Conservation (phyloP, 2,113 vertebrate genomes). For the Gobio gobio region DNA sequence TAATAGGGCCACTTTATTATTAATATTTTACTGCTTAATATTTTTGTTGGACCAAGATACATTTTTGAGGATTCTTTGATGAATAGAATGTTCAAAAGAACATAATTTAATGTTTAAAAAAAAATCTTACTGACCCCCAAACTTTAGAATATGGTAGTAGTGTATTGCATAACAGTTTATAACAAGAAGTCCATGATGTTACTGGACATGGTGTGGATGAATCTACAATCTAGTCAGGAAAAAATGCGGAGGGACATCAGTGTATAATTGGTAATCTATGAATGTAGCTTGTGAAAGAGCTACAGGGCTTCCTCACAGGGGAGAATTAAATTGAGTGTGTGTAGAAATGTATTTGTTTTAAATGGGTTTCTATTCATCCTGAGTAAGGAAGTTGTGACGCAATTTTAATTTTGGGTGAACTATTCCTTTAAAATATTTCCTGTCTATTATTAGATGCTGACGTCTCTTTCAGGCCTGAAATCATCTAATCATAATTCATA, state of each 20-base stretch:
- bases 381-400: not conserved
- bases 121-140: not conserved
- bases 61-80: too few relatives aligned
- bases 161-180: not conserved
- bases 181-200: not conserved
- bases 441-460: not conserved
- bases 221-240: conserved; percentile 18
- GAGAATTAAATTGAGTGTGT: not conserved
- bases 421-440: not conserved
- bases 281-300: conserved; percentile 1
- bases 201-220: not conserved
- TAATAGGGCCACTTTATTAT: too few relatives aligned
- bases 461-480: not conserved
- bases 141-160: not conserved
- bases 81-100: too few relatives aligned
- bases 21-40: too few relatives aligned
- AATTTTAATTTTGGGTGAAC: not conserved
- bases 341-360: not conserved
- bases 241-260: not conserved
- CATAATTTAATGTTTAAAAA: too few relatives aligned
- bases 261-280: not conserved
- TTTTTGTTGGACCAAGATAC: too few relatives aligned
- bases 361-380: not conserved
- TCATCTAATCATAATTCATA: conserved; percentile 18
- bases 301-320: not conserved